Evolutionary conservation across 2,888 invertebrate species (phyloP).

Genomic region (Charanyca ferruginea): DNA sequence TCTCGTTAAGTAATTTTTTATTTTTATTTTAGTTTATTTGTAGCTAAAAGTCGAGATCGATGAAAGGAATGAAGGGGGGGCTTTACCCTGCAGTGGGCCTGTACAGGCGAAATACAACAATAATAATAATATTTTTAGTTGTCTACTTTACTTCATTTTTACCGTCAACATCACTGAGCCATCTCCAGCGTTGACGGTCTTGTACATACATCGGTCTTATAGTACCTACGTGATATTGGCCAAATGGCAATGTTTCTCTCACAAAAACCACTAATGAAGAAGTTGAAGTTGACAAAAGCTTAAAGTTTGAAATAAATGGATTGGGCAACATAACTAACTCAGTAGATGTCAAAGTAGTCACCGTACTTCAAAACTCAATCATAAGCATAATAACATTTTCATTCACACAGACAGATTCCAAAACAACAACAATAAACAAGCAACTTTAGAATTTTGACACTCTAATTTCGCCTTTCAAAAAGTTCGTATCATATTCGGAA

Average conservation of each 20-base stretch:
- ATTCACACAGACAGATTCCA: not conserved
- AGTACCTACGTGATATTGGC: not conserved
- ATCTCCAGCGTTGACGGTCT: not conserved
- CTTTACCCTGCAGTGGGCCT: too few relatives aligned
- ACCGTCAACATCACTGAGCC: not conserved
- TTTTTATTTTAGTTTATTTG: too few relatives aligned
- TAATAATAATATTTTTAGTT: not conserved
- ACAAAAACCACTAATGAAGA: not conserved
- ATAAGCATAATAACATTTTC: conserved; percentile 17
- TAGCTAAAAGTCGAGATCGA: too few relatives aligned
- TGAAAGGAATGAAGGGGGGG: too few relatives aligned
- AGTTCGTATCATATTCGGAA: not conserved
- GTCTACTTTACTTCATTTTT: not conserved
- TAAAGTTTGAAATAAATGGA: not conserved
- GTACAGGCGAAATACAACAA: too few relatives aligned
- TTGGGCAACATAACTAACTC: not conserved
- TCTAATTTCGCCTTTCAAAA: conserved; percentile 3
- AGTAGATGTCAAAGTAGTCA: not conserved
- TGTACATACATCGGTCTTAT: too few relatives aligned
- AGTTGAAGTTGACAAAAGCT: not conserved
- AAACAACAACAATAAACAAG: conserved; percentile 7
- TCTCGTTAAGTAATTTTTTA: too few relatives aligned
- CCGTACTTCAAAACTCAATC: conserved; percentile 4
- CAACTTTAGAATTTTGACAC: conserved; percentile 6
- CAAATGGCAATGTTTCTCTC: not conserved